A percentile compares a stretch with the other conserved stretches of the same genome.
These are phyloP conservation scores for Xestia rhomboidea DNA, from an alignment of 2,888 invertebrate genomes.

Conservation along the genomic window DNA sequence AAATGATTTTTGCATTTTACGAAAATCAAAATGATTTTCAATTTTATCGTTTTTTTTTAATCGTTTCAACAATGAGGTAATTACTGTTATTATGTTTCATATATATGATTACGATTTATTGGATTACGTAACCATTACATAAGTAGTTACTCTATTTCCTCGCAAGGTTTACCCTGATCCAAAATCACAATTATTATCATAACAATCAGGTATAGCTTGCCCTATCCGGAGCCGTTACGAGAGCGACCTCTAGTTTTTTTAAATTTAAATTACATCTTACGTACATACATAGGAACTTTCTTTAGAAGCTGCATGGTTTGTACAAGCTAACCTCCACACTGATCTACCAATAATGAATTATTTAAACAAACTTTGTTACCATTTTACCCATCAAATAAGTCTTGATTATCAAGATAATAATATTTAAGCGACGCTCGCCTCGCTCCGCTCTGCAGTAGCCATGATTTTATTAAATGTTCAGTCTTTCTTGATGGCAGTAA, in stretches of 20 bases:
- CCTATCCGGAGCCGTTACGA: slow-evolving; percentile 77
- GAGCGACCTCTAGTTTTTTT: slow-evolving; percentile 86
- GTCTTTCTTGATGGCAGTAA: slow-evolving; percentile 64
- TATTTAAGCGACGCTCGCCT: slow-evolving; percentile 70
- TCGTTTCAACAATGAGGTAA: slow-evolving; percentile 8
- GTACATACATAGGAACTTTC: slow-evolving; percentile 91
- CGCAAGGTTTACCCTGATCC: slow-evolving; percentile 85
- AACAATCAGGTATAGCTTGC: slow-evolving; percentile 77
- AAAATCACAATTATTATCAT: slow-evolving; percentile 80
- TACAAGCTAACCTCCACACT: slow-evolving; percentile 91
- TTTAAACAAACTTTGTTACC: slow-evolving; percentile 85
- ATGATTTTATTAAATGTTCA: slow-evolving; percentile 56
- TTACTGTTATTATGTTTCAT: background rate
- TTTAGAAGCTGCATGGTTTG: slow-evolving; percentile 91
- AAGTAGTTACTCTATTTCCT: slow-evolving; percentile 68
- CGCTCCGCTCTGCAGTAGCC: slow-evolving; percentile 69
- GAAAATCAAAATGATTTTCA: slow-evolving; percentile 12
- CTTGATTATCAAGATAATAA: slow-evolving; percentile 84
- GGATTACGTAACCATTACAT: slow-evolving; percentile 43
- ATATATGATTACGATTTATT: slow-evolving; percentile 29
- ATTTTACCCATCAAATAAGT: slow-evolving; percentile 82
- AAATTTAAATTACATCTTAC: slow-evolving; percentile 89
- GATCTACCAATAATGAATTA: slow-evolving; percentile 88
- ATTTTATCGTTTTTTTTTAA: background rate
- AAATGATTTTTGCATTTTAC: slow-evolving; percentile 7